Conservation (phyloP, 37 sponge, comb jelly and placozoan genomes). For the Axinella damicornis region DNA sequence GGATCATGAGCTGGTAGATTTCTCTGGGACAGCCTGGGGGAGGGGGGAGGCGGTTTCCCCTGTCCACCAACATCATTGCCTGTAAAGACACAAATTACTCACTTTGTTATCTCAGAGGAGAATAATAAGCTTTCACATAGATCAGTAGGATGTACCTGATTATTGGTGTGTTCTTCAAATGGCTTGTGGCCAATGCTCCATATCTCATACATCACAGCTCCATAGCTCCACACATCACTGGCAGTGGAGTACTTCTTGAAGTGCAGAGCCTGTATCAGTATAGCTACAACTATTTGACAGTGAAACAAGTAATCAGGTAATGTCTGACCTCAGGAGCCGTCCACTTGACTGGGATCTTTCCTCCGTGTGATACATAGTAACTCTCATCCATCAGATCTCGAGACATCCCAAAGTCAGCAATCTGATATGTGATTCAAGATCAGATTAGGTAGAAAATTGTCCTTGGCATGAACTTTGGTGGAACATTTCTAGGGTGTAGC, state of each 20-base stretch:
- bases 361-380: conserved; percentile 29
- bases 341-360: conserved; percentile 54
- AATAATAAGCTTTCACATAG: no score
- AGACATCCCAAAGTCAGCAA: conserved; percentile 61
- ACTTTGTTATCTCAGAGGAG: no score
- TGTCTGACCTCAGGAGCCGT: conserved; percentile 43
- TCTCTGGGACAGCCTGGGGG: conserved; percentile 51
- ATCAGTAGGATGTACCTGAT: conserved; percentile 23
- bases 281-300: neutral
- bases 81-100: neutral
- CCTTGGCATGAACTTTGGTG: no score
- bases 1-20: conserved; percentile 50
- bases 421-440: no score
- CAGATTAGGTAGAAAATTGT: no score
- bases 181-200: conserved; percentile 73
- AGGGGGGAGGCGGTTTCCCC: conserved; percentile 28
- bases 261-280: conserved; percentile 17
- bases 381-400: conserved; percentile 32
- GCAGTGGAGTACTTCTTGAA: conserved; percentile 59
- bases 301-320: no score
- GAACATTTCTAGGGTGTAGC: no score
- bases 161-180: conserved; percentile 47
- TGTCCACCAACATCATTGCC: conserved; percentile 9
- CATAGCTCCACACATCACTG: conserved; percentile 65
- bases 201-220: conserved; percentile 55